Conservation (phyloP, 37 sponge, comb jelly and placozoan species). For the Aplysina aerophoba region DNA sequence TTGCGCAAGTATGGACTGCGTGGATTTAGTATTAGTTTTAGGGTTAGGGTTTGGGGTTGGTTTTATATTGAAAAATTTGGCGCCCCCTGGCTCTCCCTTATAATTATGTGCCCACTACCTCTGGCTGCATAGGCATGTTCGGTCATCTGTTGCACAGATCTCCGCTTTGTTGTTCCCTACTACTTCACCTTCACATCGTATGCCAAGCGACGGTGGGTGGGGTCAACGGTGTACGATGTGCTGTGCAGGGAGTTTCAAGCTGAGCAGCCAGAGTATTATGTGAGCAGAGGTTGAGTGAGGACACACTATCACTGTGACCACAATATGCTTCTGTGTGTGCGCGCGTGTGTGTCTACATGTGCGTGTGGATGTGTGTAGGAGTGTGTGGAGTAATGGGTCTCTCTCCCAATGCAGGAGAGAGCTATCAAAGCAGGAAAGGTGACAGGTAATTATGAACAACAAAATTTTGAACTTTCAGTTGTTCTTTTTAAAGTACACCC, state of each 20-base stretch:
- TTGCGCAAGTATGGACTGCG: too few relatives aligned
- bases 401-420: conserved; percentile 48
- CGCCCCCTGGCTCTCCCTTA: too few relatives aligned
- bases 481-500: background rate
- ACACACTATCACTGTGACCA: background rate
- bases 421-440: conserved; percentile 76
- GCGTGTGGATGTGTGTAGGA: background rate
- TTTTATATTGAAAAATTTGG: too few relatives aligned
- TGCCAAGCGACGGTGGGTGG: conserved; percentile 91
- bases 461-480: background rate
- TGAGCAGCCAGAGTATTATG: conserved; percentile 85
- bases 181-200: conserved; percentile 80
- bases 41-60: too few relatives aligned
- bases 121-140: background rate
- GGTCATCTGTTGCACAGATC: conserved; percentile 44
- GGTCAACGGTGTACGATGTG: conserved; percentile 72
- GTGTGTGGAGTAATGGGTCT: too few relatives aligned
- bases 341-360: conserved; percentile 4
- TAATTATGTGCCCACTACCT: background rate
- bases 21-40: too few relatives aligned
- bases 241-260: conserved; percentile 87
- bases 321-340: background rate
- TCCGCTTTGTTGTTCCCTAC: conserved; percentile 81
- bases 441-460: conserved; percentile 43
- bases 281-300: too few relatives aligned